Evolutionary conservation across 2,797 vertebrate species (phyloP), one percentile per base, ranked within the genome.

Genomic region (Acanthiza pusilla): DNA sequence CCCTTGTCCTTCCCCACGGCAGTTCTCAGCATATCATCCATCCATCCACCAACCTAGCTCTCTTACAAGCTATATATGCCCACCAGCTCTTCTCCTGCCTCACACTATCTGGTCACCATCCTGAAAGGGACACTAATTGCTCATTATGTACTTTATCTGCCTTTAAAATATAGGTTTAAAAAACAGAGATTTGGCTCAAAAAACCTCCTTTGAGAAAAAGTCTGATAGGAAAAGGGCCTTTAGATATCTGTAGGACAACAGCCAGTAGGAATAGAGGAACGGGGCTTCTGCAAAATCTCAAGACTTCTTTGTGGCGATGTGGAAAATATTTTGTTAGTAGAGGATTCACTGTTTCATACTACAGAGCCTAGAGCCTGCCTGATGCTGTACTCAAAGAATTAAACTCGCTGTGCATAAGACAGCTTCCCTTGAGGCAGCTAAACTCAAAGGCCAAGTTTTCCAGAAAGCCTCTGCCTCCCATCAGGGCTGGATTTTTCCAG

Each of bases 321-420:
- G 3, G 53, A 91, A 86, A 87, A 82, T 16, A 66, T 18, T 76
- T 72, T 29, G 10, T 27, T 75, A 92, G 48, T 2, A 29, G 14
- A 75, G 30, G 25, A 54, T 5, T 61, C 16, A 16, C 17, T 45
- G 3, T 67, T 88, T 84, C 51, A 27, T 29, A 42, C 29, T 30
- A 23, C 29, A 60, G 62, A 92, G 22, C 29, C 36, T 5, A 60
- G 62, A 92, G 22, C 29, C 36, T 5, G 0, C 25, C 38, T 65
- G 80, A 63, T 9, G 10, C 48, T 58, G 40, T n/a, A 22, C 38
- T 85, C 27, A 23, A 13, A 40, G 71, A 78, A 70, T 50, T 83
- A 63, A 89, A 67, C 42, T 29, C 0, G 0, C 11, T 34, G 26
- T 29, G 43, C 0, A 0, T 36, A 68, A 83, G 58, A 68, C 58